These are phyloP conservation scores for Pristionchus fissidentatus DNA, from an alignment of 2,888 invertebrate species.

Conservation along the genomic window DNA sequence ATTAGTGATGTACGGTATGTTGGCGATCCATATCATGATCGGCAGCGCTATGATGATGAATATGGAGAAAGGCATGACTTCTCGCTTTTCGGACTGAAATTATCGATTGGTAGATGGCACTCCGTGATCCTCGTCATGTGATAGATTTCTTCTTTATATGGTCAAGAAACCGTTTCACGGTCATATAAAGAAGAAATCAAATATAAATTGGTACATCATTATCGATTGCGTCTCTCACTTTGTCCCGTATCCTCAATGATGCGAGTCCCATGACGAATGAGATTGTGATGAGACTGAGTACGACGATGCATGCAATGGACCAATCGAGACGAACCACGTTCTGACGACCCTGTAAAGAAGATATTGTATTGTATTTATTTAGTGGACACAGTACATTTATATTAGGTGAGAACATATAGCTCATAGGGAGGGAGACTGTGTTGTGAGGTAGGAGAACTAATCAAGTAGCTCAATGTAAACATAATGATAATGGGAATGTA, in stretches of 20 bases:
- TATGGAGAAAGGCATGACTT: conserved; percentile 68
- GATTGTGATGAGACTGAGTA: conserved; percentile 53
- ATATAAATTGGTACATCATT: not conserved
- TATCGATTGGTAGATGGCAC: not conserved
- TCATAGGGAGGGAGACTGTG: no score
- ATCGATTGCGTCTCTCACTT: conserved; percentile 49
- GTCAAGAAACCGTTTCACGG: no score
- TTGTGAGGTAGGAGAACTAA: no score
- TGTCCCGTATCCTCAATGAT: conserved; percentile 57
- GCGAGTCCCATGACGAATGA: conserved; percentile 19
- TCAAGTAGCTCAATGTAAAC: no score
- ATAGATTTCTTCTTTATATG: no score
- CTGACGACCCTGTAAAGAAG: conserved; percentile 54
- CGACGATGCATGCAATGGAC: conserved; percentile 55
- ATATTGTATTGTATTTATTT: not conserved
- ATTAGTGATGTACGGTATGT: conserved; percentile 18
- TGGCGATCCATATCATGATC: conserved; percentile 71
- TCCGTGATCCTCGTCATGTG: no score
- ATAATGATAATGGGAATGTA: no score
- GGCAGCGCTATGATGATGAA: conserved; percentile 68
- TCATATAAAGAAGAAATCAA: not conserved
- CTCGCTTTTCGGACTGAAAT: conserved; percentile 51
- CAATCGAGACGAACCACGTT: conserved; percentile 54
- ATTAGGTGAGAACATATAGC: no score
- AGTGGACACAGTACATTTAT: not conserved